Evolutionary conservation across 1,140 invertebrate genomes (phyloP).

Genomic region (Trichomalopsis sarcophagae): DNA sequence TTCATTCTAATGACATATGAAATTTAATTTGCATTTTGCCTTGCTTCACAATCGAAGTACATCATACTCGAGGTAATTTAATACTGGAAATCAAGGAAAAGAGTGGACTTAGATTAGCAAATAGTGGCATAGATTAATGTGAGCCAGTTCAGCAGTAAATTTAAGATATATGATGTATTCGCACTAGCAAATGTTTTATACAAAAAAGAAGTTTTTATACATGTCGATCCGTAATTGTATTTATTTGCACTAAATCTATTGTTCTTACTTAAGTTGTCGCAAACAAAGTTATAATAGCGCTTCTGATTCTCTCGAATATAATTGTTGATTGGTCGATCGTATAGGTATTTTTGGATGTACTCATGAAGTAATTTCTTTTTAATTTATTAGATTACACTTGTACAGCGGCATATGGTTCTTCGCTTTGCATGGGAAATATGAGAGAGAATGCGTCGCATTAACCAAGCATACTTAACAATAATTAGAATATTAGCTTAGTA

Average conservation of each 20-base stretch:
- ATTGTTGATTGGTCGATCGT: neutral
- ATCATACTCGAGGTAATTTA: slow-evolving; percentile 67
- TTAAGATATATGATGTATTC: slow-evolving; percentile 3
- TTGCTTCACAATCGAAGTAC: slow-evolving; percentile 66
- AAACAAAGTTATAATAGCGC: neutral
- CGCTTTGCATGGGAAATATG: slow-evolving; percentile 62
- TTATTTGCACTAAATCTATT: slow-evolving; percentile 11
- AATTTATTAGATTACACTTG: slow-evolving; percentile 38
- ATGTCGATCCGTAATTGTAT: slow-evolving; percentile 21
- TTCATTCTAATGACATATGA: slow-evolving; percentile 28
- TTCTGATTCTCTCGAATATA: neutral
- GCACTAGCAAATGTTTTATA: slow-evolving; percentile 7
- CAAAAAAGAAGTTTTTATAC: slow-evolving; percentile 11
- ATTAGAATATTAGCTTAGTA: neutral
- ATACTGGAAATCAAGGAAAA: slow-evolving; percentile 23
- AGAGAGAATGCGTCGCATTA: slow-evolving; percentile 29
- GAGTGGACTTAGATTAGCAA: slow-evolving; percentile 36
- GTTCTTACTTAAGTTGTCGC: neutral
- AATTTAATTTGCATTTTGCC: slow-evolving; percentile 55
- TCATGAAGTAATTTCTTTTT: slow-evolving; percentile 33
- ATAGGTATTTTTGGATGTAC: neutral
- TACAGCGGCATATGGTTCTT: slow-evolving; percentile 42
- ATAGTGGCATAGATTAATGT: slow-evolving; percentile 32
- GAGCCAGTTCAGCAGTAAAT: slow-evolving; percentile 20
- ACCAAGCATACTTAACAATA: slow-evolving; percentile 23